These are phyloP conservation scores for Myrmecobius fasciatus DNA, from an alignment of 2,113 vertebrate genomes.

Conservation along the genomic window DNA sequence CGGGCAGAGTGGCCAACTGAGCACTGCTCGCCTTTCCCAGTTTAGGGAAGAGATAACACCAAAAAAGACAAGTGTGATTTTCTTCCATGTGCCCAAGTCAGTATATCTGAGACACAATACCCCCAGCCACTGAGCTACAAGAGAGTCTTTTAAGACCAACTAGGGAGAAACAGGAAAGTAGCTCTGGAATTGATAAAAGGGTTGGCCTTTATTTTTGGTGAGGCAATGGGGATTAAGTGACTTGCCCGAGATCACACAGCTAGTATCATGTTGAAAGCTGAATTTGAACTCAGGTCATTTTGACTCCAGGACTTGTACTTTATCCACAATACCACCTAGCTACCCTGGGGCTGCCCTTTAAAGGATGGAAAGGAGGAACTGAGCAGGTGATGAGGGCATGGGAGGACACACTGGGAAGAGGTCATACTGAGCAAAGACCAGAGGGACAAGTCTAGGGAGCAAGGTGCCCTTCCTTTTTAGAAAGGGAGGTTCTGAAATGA, in stretches of 20 bases:
- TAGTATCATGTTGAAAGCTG: no score
- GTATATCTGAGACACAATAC: background rate
- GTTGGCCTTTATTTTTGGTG: no score
- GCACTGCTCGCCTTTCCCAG: background rate
- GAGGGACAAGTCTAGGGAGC: background rate
- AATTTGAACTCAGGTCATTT: no score
- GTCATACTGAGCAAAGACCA: background rate
- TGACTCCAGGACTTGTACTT: no score
- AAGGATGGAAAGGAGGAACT: no score
- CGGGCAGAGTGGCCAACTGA: no score
- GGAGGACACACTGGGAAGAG: background rate
- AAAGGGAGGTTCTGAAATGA: background rate
- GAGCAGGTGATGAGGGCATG: background rate
- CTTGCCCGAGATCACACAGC: no score
- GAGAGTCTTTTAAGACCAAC: background rate
- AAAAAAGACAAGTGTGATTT: background rate
- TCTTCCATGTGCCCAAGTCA: background rate
- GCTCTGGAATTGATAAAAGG: background rate
- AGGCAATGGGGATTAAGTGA: no score
- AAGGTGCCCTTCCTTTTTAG: background rate
- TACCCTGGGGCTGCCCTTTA: no score
- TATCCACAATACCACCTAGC: no score
- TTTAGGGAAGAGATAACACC: background rate
- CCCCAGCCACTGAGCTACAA: background rate
- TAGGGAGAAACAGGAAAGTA: background rate